Evolutionary conservation across 2,113 vertebrate species (phyloP).

Genomic region (Onychostoma macrolepis): DNA sequence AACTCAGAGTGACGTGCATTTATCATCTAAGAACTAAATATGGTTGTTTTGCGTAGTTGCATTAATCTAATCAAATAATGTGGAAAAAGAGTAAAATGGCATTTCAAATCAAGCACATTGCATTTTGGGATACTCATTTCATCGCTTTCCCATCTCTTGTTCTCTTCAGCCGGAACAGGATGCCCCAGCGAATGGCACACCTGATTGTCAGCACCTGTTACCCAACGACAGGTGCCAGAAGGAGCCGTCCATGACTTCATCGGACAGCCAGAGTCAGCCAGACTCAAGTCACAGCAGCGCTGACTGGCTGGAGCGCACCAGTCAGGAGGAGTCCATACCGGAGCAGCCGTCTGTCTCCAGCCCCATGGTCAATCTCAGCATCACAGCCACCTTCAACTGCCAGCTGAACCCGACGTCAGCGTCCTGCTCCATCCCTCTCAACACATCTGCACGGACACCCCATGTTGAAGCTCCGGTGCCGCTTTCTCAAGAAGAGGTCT

Average conservation of each 20-base stretch:
- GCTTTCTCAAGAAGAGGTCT: conserved; percentile 66
- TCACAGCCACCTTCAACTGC: conserved; percentile 66
- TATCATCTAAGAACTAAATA: background rate
- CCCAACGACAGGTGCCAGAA: background rate
- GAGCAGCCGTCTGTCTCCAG: conserved; percentile 59
- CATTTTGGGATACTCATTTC: background rate
- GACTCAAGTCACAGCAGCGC: conserved; percentile 45
- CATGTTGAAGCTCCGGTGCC: conserved; percentile 51
- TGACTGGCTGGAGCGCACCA: conserved; percentile 38
- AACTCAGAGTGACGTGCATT: background rate
- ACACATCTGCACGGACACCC: conserved; percentile 28
- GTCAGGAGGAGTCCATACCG: conserved; percentile 58
- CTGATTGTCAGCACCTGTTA: conserved; percentile 64
- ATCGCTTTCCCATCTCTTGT: background rate
- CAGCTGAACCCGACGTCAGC: conserved; percentile 59
- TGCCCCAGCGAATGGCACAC: background rate
- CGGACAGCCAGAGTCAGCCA: conserved; percentile 52
- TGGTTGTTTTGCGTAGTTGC: background rate
- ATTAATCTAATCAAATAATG: background rate
- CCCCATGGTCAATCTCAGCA: conserved; percentile 72
- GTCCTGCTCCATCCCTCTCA: conserved; percentile 50
- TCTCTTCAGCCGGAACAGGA: background rate
- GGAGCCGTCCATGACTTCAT: conserved; percentile 44
- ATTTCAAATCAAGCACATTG: background rate
- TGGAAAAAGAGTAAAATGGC: background rate